Conservation (phyloP, 2,797 vertebrate genomes). For the Scleropages formosus region DNA sequence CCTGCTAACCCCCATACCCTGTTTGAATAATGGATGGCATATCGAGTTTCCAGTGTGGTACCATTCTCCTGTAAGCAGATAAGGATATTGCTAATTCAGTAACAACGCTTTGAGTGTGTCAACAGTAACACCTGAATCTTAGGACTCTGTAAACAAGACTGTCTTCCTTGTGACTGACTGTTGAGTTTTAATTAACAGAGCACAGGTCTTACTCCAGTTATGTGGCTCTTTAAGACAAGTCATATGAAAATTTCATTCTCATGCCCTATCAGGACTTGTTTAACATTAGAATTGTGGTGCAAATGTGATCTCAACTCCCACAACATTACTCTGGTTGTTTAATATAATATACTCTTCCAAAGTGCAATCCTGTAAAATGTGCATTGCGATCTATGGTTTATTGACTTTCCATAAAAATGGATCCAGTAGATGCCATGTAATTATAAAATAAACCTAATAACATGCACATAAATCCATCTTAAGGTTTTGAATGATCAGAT, state of each 20-base stretch:
- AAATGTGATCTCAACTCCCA: not conserved
- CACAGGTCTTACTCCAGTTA: not conserved
- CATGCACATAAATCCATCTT: too few relatives aligned
- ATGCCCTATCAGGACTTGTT: slow-evolving; percentile 50
- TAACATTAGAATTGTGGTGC: slow-evolving; percentile 11
- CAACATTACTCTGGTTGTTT: too few relatives aligned
- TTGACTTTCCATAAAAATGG: too few relatives aligned
- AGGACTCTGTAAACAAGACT: slow-evolving; percentile 33
- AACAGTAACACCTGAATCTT: slow-evolving; percentile 19
- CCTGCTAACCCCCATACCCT: slow-evolving; percentile 32
- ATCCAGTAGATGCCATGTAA: too few relatives aligned
- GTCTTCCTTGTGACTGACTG: slow-evolving; percentile 25
- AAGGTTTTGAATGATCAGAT: too few relatives aligned
- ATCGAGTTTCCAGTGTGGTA: slow-evolving; percentile 61
- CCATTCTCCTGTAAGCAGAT: slow-evolving; percentile 40
- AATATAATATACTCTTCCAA: too few relatives aligned
- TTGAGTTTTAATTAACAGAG: slow-evolving; percentile 39
- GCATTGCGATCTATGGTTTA: too few relatives aligned
- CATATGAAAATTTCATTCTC: not conserved
- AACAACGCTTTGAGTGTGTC: slow-evolving; percentile 53
- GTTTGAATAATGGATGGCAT: slow-evolving; percentile 64
- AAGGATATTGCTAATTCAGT: slow-evolving; percentile 64
- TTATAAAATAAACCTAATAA: too few relatives aligned
- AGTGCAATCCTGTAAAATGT: too few relatives aligned
- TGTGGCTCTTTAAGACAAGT: not conserved